Evolutionary conservation across 1,140 invertebrate genomes (phyloP).

Genomic region (Steinernema feltiae): DNA sequence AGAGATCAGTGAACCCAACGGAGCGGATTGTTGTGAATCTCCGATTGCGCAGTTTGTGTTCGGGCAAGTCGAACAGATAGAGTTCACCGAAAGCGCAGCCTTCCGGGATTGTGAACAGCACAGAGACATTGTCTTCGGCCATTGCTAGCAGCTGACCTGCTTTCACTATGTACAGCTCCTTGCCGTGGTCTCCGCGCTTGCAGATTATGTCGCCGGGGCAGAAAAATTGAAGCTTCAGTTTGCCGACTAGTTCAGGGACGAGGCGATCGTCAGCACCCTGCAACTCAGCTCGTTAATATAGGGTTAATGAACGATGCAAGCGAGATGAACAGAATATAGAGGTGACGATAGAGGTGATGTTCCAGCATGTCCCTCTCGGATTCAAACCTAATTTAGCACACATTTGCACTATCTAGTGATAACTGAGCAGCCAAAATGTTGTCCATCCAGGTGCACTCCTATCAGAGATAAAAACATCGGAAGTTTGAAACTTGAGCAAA

Average conservation of each 20-base stretch:
- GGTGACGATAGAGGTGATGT: no score
- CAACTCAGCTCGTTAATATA: no score
- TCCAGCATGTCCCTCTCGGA: no score
- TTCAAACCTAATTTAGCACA: no score
- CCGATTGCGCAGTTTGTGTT: not conserved
- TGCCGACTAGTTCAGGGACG: not conserved
- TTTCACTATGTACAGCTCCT: not conserved
- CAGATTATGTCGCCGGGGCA: not conserved
- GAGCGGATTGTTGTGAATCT: not conserved
- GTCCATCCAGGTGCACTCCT: no score
- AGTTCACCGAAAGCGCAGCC: not conserved
- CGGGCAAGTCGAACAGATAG: constrained; percentile 3
- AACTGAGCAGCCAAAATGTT: no score
- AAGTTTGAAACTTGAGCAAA: no score
- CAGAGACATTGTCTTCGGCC: not conserved
- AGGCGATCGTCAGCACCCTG: not conserved
- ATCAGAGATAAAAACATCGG: no score
- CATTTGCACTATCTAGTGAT: no score
- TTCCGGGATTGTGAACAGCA: not conserved
- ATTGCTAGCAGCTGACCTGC: not conserved
- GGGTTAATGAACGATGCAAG: no score
- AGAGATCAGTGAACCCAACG: not conserved
- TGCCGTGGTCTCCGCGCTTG: not conserved
- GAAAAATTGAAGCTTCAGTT: not conserved
- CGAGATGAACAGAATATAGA: no score